Base-by-base conservation (phyloP, 2,888 invertebrate species). In the Patella caerulea region DNA sequence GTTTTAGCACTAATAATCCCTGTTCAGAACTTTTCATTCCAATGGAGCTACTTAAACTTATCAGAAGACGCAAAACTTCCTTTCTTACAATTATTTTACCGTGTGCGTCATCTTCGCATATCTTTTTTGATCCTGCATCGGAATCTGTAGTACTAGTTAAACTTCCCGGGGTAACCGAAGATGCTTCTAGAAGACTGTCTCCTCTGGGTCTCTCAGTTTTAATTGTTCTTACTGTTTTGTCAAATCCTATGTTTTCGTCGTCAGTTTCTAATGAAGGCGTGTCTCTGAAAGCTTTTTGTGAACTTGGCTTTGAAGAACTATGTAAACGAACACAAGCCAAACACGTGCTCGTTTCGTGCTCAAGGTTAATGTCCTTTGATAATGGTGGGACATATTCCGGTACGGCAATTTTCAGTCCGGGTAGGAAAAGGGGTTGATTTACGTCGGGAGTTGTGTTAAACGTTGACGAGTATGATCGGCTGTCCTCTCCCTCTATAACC, bases 1-100 rank as follows among this genome's bases (percentile, higher is more conserved):
- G 93, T 85, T 93, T 93, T 83, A 94, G 89, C 93, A 92, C 92
- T 19, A 98, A 93, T 82, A 98, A 93, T 24, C 95, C 94, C 88
- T 96, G 95, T 85, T 96, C 96, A 69, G 96, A 95, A 90, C 95
- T 94, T 84, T 95, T 95, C 83, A 94, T 94, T 89, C 95, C 95
- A 15, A 96, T 94, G 71, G 96, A 96, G 92, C 96, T 96, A 56
- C 95, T 94, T 88, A 96, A 92, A 81, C 95, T 94, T 86, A 95
- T 94, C 1, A 95, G 94, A 88, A 96, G 94, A 82, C 94, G 94
- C 81, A 96, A 90, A 76, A 96, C 94, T 86, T 95, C 94, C 85
- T 93, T 93, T 59, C 93, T 85, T 14, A 93, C 88, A 71, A 93
- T 83, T 17, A 86, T 82, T 59, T 88, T 81, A 12, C 90, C 90